Evolutionary conservation across 2,888 invertebrate species (phyloP).

Genomic region (Xestia rhomboidea): DNA sequence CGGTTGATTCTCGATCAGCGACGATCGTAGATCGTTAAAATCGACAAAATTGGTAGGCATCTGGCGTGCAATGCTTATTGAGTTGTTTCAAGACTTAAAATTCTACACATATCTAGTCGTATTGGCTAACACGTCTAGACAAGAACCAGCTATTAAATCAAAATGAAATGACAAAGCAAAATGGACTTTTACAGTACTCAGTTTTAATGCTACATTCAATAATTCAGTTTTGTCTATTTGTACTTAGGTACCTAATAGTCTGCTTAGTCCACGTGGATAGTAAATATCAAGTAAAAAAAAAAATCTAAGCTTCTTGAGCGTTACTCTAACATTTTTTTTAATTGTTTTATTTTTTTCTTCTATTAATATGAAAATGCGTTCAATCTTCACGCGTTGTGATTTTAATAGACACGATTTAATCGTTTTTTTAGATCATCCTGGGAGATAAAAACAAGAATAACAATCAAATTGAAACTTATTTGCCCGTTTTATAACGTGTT

Average conservation of each 20-base stretch:
- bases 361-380: conserved; percentile 28
- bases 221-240: not conserved
- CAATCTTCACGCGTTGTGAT: conserved; percentile 29
- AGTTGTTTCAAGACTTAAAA: not conserved
- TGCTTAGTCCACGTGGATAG: not conserved
- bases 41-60: not conserved
- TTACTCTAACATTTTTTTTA: not conserved
- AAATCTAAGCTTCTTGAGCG: not conserved
- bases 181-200: not conserved
- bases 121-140: not conserved
- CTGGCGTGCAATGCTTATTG: not conserved
- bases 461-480: conserved; percentile 33
- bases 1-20: not conserved
- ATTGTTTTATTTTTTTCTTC: conserved; percentile 13
- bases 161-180: not conserved
- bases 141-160: conserved; percentile 12
- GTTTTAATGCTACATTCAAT: not conserved
- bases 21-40: conserved; percentile 8
- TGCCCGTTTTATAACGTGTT: conserved; percentile 9
- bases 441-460: conserved; percentile 30
- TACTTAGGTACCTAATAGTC: conserved; percentile 9
- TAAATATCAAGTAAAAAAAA: not conserved
- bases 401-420: conserved; percentile 31
- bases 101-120: conserved; percentile 12
- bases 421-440: conserved; percentile 22